Base-by-base conservation (phyloP, 2,113 vertebrate genomes). In the Lepisosteus oculatus region DNA sequence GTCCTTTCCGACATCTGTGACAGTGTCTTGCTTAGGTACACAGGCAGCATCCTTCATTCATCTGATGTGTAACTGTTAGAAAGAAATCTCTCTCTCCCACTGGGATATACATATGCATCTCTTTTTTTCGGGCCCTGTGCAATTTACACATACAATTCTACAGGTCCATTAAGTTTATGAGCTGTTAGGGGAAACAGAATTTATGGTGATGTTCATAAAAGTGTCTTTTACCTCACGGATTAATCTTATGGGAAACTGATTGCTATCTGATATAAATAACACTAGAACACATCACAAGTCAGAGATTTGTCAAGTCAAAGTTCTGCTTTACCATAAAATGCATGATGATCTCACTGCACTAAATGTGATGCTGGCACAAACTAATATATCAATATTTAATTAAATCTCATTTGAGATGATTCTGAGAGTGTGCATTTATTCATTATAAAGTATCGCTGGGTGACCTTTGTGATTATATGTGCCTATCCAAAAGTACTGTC, bases 151-250 rank as follows among this genome's bases (percentile, higher is more conserved):
- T 73, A 70, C 74, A 77, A 41, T 82, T 83, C 82, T 75, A 81
- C 80, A 15, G 65, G 64, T 79, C 76, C 77, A 85, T 83, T 76
- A 87, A 85, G 89, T 90, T 84, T 85, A 85, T 84, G 81, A 78
- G 66, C 68, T 79, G 85, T 75, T 84, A 78, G 59, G 79, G 81
- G 75, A 71, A 78, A 68, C 74, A 14, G 68, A 71, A 86, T 84
- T 86, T 80, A 85, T 68, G 71, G 70, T 79, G 84, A 61, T 85
- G 85, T 87, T 85, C 82, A 87, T 89, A 84, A 85, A 84, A 78
- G 67, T 77, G 72, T 83, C 79, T 64, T 59, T 61, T 79, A 66
- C 74, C 71, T 62, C 68, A 69, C 72, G 68, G 72, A 70, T 57
- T 74, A 47, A 9, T 62, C 42, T 57, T 42, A 63, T 57, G 41